These are phyloP conservation scores for Pipistrellus pipistrellus DNA, from an alignment of 2,797 vertebrate species.

Conservation along the genomic window DNA sequence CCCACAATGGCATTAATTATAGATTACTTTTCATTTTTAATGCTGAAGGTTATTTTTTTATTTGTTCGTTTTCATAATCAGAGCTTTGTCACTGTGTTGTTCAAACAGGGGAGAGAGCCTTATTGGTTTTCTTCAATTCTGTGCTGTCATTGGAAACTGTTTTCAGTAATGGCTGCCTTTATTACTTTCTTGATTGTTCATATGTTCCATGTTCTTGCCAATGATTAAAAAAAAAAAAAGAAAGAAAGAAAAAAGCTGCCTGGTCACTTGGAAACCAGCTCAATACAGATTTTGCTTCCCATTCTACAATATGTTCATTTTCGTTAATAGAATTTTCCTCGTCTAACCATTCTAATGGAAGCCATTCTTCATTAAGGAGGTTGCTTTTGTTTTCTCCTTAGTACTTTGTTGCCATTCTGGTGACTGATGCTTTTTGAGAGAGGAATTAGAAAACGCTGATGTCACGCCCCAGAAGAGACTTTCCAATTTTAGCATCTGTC, in stretches of 20 bases:
- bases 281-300: conserved; percentile 65
- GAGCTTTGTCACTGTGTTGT: conserved; percentile 14
- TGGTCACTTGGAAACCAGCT: conserved; percentile 74
- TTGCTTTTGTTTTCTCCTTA: conserved; percentile 69
- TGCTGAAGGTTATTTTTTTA: not conserved
- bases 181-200: conserved; percentile 74
- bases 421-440: conserved; percentile 75
- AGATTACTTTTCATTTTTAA: conserved; percentile 46
- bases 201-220: conserved; percentile 76
- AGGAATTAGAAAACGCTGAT: conserved; percentile 81
- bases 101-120: conserved; percentile 38
- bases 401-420: conserved; percentile 62
- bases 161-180: conserved; percentile 74
- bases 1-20: not conserved
- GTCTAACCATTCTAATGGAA: conserved; percentile 49
- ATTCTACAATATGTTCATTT: conserved; percentile 69
- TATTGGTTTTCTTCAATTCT: conserved; percentile 57
- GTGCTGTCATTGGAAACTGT: conserved; percentile 64
- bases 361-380: conserved; percentile 47
- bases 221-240: not conserved
- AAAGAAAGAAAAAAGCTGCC: not conserved
- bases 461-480: conserved; percentile 82
- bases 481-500: conserved; percentile 86
- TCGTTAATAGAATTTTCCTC: conserved; percentile 70
- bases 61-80: not conserved